Percentiles rank a stretch among this genome's conserved stretches.
Evolutionary conservation across 2,113 vertebrate genomes (phyloP).

Genomic region (Marcusenius ussheri): DNA sequence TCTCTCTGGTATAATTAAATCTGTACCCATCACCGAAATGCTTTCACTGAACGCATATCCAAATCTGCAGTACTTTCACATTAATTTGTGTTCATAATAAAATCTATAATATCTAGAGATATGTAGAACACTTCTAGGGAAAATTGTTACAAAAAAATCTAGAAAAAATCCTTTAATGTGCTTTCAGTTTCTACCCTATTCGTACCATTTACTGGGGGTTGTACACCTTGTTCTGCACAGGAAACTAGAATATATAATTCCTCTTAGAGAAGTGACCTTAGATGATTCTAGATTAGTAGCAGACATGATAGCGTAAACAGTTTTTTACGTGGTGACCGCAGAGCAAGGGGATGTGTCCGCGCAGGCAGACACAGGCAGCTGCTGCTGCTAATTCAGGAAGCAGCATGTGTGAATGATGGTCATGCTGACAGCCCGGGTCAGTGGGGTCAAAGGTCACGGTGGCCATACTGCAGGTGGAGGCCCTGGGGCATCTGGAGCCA

Average conservation of each 20-base stretch:
- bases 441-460: background rate
- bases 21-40: no score
- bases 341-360: background rate
- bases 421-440: background rate
- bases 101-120: background rate
- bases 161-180: background rate
- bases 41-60: background rate
- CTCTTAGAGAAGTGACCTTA: background rate
- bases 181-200: background rate
- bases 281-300: background rate
- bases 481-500: background rate
- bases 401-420: background rate
- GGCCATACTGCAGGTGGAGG: background rate
- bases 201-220: background rate
- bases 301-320: background rate
- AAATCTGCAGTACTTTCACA: background rate
- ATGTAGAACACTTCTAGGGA: background rate
- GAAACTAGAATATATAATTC: background rate
- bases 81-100: background rate
- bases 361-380: background rate
- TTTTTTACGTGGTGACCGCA: background rate
- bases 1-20: no score
- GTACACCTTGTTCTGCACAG: background rate
- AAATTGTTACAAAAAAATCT: background rate
- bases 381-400: background rate